Percentiles rank a stretch among this genome's conserved stretches.
phyloP scores from a whole-genome alignment of 2,113 vertebrate genomes.

The Cottus gobio region DNA sequence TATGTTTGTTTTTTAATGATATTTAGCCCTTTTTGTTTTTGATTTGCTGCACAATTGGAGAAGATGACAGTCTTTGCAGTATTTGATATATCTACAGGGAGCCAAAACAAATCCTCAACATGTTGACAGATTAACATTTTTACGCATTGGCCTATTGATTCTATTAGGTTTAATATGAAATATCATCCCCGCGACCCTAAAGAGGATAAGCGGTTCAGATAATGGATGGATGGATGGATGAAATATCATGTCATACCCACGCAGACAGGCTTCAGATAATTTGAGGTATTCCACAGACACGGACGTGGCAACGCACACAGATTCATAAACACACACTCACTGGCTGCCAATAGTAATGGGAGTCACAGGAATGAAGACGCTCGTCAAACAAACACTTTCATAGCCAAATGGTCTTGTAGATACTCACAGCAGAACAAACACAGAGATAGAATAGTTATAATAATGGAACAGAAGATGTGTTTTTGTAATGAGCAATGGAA shows the following conservation, averaged over 20 bases:
- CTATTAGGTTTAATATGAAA: conserved; percentile 3
- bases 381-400: conserved; percentile 59
- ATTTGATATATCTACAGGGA: conserved; percentile 8
- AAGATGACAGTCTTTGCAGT: background rate
- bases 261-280: conserved; percentile 9
- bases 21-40: background rate
- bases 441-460: conserved; percentile 35
- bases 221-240: too few species aligned
- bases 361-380: conserved; percentile 35
- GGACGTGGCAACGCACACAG: conserved; percentile 5
- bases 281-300: background rate
- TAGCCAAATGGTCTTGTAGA: conserved; percentile 60
- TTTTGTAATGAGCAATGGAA: conserved; percentile 43
- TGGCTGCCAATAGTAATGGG: conserved; percentile 41
- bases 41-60: background rate
- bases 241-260: background rate
- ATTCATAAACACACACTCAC: conserved; percentile 32
- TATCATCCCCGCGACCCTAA: too few species aligned
- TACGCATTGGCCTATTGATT: background rate
- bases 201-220: too few species aligned
- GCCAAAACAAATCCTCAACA: background rate
- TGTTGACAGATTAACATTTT: background rate
- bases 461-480: conserved; percentile 47
- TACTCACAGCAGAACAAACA: conserved; percentile 44
- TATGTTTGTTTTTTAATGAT: background rate